phyloP scores from a whole-genome alignment of 1,140 invertebrate species.

The Leptopilina clavipes region DNA sequence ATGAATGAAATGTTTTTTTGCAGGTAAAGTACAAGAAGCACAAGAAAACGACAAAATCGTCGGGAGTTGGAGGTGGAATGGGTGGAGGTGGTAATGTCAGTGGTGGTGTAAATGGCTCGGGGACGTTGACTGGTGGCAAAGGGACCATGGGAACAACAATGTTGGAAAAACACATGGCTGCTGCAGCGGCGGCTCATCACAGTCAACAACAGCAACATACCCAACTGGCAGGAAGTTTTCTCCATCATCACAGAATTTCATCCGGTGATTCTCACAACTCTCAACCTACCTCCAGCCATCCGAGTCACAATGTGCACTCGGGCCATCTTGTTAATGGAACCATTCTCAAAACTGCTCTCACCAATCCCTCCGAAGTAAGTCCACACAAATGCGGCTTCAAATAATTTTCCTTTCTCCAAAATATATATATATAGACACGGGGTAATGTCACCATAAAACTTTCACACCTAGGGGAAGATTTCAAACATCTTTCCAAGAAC shows the following conservation, averaged over 20 bases:
- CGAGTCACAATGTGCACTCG: slow-evolving; percentile 68
- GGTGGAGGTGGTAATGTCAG: slow-evolving; percentile 66
- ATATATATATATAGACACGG: background rate
- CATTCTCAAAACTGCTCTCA: slow-evolving; percentile 94
- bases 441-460: too few species aligned
- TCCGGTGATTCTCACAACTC: slow-evolving; percentile 71
- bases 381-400: slow-evolving; percentile 42
- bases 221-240: slow-evolving; percentile 65
- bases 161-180: slow-evolving; percentile 73
- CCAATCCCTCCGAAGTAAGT: slow-evolving; percentile 90
- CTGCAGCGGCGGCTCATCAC: slow-evolving; percentile 68
- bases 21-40: slow-evolving; percentile 98
- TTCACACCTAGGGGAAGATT: too few species aligned
- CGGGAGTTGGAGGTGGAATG: slow-evolving; percentile 72
- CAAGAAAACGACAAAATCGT: slow-evolving; percentile 84
- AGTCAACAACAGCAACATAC: slow-evolving; percentile 71
- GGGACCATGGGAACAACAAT: slow-evolving; percentile 73
- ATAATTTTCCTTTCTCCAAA: background rate
- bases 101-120: slow-evolving; percentile 71
- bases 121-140: slow-evolving; percentile 66
- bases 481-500: too few species aligned
- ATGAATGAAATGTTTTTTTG: slow-evolving; percentile 36
- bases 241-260: slow-evolving; percentile 71
- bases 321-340: slow-evolving; percentile 90
- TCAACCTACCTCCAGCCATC: slow-evolving; percentile 70